Conservation (phyloP, 2,797 vertebrate species). For the Ceryle rudis region DNA sequence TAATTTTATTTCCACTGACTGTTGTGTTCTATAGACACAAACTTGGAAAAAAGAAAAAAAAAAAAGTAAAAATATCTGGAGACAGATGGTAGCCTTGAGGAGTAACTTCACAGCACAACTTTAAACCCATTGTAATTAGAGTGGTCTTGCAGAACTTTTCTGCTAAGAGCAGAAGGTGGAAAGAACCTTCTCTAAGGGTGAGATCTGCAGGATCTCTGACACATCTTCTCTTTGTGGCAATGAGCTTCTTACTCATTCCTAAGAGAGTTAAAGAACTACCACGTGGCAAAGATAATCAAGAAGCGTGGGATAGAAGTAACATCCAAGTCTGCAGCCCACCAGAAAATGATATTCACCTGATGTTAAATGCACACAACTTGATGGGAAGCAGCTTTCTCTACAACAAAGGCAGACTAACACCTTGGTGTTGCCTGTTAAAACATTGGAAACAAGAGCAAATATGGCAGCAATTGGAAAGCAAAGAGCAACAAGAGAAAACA, state of each 20-base stretch:
- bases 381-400: constrained; percentile 5
- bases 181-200: not conserved
- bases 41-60: constrained; percentile 62
- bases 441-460: constrained; percentile 65
- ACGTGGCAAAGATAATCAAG: constrained; percentile 49
- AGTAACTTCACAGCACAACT: constrained; percentile 62
- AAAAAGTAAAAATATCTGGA: constrained; percentile 70
- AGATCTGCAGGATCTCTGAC: constrained; percentile 1
- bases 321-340: not conserved
- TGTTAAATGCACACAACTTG: not conserved
- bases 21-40: constrained; percentile 63
- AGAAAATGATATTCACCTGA: constrained; percentile 53
- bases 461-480: constrained; percentile 78
- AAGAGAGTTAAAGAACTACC: not conserved
- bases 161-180: constrained; percentile 33
- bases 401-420: constrained; percentile 53
- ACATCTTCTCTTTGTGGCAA: not conserved
- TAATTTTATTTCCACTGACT: constrained; percentile 62
- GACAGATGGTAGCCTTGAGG: constrained; percentile 75
- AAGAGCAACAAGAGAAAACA: constrained; percentile 80
- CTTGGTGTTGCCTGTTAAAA: constrained; percentile 61
- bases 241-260: not conserved
- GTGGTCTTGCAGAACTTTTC: not conserved
- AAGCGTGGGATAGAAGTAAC: constrained; percentile 54
- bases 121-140: constrained; percentile 64